Evolutionary conservation across 2,113 vertebrate genomes (phyloP).

Genomic region (Saiga tatarica): DNA sequence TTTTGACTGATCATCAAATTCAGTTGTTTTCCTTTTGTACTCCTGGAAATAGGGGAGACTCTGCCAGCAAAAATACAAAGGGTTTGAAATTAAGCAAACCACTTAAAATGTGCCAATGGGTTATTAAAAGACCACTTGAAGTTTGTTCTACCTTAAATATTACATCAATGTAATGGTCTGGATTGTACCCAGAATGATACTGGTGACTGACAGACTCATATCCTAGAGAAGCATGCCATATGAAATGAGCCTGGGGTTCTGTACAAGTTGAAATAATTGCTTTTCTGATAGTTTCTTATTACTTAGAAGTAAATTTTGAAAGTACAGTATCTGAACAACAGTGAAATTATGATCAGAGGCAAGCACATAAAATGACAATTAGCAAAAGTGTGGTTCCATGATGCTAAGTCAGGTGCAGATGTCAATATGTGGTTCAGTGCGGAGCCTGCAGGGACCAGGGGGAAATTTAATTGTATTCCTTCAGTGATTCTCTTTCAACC

Average conservation of each 20-base stretch:
- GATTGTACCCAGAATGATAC: not conserved
- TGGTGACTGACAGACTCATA: not conserved
- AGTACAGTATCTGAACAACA: not conserved
- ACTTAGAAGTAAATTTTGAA: not conserved
- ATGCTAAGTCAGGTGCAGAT: not conserved
- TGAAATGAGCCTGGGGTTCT: not conserved
- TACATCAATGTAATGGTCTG: not conserved
- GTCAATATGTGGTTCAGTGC: not conserved
- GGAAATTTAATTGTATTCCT: conserved; percentile 17
- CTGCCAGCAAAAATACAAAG: not conserved
- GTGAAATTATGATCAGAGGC: not conserved
- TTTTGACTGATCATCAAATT: not conserved
- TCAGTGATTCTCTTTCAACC: not conserved
- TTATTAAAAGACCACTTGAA: not conserved
- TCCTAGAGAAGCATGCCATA: not conserved
- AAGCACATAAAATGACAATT: not conserved
- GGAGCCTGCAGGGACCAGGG: not conserved
- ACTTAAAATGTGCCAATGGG: not conserved
- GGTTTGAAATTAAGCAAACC: not conserved
- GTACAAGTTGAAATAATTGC: not conserved
- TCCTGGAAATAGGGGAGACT: not conserved
- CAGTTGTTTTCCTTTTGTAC: not conserved
- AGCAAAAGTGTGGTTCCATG: not conserved
- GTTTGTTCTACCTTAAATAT: not conserved
- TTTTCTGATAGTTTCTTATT: conserved; percentile 26